Conservation (phyloP, 2,113 vertebrate species). For the Cephalopholis sonnerati region DNA sequence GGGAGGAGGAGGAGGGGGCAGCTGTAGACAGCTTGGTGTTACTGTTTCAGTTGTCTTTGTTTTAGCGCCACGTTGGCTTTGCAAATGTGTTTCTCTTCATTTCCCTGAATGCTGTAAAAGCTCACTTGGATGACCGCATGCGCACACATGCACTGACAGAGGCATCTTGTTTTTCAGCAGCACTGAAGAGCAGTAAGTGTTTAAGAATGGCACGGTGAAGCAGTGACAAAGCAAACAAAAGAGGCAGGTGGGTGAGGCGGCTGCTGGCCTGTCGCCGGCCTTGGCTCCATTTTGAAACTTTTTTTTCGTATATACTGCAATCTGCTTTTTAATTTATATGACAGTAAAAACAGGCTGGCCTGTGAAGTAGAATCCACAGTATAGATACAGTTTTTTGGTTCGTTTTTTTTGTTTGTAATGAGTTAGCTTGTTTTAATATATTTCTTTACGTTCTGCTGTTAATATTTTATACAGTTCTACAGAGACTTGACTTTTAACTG, state of each 20-base stretch:
- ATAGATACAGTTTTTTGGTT: not conserved
- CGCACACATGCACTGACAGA: constrained; percentile 24
- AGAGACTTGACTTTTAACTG: not conserved
- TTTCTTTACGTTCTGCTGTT: not conserved
- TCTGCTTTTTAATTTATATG: not conserved
- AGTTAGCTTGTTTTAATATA: not conserved
- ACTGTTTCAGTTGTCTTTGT: constrained; percentile 29
- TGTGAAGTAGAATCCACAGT: not conserved
- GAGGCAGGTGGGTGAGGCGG: constrained; percentile 63
- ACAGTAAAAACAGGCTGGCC: not conserved
- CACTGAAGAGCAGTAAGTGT: constrained; percentile 52
- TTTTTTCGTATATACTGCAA: not conserved
- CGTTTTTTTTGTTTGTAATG: not conserved
- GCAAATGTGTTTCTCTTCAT: constrained; percentile 49
- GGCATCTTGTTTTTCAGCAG: constrained; percentile 52
- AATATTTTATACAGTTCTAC: not conserved
- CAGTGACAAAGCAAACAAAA: constrained; percentile 64
- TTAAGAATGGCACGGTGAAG: constrained; percentile 54
- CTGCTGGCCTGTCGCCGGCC: constrained; percentile 21
- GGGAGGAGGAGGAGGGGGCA: too few relatives aligned
- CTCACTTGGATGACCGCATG: constrained; percentile 23
- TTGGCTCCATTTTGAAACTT: constrained; percentile 14
- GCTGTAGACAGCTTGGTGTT: constrained; percentile 10
- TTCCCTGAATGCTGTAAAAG: constrained; percentile 53
- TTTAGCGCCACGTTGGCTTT: constrained; percentile 46